These are phyloP conservation scores for Platycnemis pennipes DNA, from an alignment of 2,888 invertebrate species.

Conservation along the genomic window DNA sequence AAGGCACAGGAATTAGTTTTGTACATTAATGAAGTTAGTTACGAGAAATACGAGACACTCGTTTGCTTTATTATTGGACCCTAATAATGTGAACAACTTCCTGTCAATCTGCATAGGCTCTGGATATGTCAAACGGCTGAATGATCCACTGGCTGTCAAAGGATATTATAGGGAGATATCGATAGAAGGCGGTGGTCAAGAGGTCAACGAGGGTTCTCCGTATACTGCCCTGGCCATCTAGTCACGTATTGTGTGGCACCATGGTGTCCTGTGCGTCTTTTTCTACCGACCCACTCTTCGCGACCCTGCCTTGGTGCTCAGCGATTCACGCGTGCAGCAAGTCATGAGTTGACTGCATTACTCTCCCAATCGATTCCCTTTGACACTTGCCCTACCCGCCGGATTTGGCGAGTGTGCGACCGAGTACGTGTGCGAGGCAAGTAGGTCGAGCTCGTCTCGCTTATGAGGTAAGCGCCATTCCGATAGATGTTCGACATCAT, in stretches of 20 bases:
- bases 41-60: too few species aligned
- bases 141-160: background rate
- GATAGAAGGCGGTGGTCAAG: background rate
- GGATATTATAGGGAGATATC: background rate
- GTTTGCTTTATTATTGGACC: too few species aligned
- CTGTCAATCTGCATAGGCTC: too few species aligned
- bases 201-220: background rate
- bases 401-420: background rate
- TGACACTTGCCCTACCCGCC: slow-evolving; percentile 1
- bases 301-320: background rate
- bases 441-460: background rate
- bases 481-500: background rate
- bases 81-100: too few species aligned
- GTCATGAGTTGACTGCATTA: background rate
- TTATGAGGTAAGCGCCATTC: background rate
- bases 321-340: background rate
- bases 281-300: background rate
- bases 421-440: background rate
- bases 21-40: too few species aligned
- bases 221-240: background rate
- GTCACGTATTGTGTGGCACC: background rate
- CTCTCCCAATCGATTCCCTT: background rate
- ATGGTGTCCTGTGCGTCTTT: background rate
- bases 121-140: background rate
- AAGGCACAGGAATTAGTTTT: too few species aligned